Conservation (phyloP, 2,113 vertebrate species). For the Gopherus flavomarginatus region DNA sequence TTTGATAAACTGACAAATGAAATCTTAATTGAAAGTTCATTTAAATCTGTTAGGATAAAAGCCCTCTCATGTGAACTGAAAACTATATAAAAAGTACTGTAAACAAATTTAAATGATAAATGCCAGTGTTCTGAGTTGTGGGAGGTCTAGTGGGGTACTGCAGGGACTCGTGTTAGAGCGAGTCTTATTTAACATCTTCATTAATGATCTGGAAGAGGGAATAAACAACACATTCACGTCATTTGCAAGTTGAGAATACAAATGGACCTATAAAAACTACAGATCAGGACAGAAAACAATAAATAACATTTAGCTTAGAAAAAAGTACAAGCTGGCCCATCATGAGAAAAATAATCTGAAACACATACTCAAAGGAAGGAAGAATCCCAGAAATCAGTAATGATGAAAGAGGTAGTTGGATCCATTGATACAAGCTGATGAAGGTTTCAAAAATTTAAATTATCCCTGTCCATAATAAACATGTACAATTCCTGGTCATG, state of each 20-base stretch:
- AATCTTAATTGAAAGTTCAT: background rate
- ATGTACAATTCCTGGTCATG: background rate
- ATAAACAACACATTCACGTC: background rate
- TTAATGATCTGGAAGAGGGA: background rate
- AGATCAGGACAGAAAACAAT: background rate
- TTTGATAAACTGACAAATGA: background rate
- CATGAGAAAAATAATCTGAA: background rate
- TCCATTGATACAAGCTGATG: background rate
- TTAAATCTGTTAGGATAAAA: background rate
- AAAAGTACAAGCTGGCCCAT: background rate
- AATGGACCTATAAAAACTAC: background rate
- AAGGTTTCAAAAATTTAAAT: background rate
- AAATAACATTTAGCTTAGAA: background rate
- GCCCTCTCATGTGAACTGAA: background rate
- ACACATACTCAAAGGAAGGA: background rate
- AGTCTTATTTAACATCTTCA: background rate
- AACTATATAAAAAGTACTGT: background rate
- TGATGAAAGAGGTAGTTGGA: background rate
- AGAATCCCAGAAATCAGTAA: background rate
- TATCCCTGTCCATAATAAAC: background rate
- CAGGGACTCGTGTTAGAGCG: background rate
- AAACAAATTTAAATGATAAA: background rate
- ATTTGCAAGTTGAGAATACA: background rate
- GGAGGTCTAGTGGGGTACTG: background rate
- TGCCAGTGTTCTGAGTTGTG: background rate